These are phyloP conservation scores for Horisme vitalbata DNA, from an alignment of 2,888 invertebrate genomes.

Conservation along the genomic window DNA sequence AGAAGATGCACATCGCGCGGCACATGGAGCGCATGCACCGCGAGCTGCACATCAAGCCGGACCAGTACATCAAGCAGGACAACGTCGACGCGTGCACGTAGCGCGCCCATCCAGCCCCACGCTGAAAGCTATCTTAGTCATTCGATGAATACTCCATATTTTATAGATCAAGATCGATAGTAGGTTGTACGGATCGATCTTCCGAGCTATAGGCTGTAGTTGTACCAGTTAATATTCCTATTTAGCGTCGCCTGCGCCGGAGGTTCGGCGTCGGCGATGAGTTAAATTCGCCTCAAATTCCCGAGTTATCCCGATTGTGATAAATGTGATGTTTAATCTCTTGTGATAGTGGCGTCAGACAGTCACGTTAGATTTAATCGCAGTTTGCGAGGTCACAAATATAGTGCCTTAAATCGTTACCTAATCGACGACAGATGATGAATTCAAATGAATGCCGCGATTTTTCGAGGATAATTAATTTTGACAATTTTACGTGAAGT, in stretches of 20 bases:
- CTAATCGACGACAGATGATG: conserved; percentile 52
- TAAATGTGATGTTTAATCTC: conserved; percentile 76
- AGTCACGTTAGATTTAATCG: conserved; percentile 76
- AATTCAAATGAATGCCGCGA: conserved; percentile 43
- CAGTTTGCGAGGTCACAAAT: conserved; percentile 50
- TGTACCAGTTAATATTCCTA: conserved; percentile 24
- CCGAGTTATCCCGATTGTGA: conserved; percentile 73
- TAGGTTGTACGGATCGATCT: conserved; percentile 48
- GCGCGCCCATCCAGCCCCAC: conserved; percentile 19
- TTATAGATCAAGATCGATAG: conserved; percentile 35
- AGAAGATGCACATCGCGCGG: conserved; percentile 92
- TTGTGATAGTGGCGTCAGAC: conserved; percentile 79
- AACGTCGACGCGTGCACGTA: conserved; percentile 80
- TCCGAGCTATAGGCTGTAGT: conserved; percentile 22
- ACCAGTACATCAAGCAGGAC: conserved; percentile 76
- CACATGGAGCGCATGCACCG: conserved; percentile 93
- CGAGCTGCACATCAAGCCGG: conserved; percentile 82
- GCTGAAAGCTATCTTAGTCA: conserved; percentile 20
- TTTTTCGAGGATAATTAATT: conserved; percentile 49
- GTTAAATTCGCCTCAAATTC: conserved; percentile 49
- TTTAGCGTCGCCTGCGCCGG: conserved; percentile 26
- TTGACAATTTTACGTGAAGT: conserved; percentile 64
- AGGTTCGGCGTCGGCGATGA: conserved; percentile 26
- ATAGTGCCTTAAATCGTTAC: conserved; percentile 64
- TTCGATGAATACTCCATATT: conserved; percentile 51